Percentiles rank a stretch among this genome's conserved stretches.
phyloP scores from a whole-genome alignment of 2,113 vertebrate species.

The Psilopogon haemacephalus region DNA sequence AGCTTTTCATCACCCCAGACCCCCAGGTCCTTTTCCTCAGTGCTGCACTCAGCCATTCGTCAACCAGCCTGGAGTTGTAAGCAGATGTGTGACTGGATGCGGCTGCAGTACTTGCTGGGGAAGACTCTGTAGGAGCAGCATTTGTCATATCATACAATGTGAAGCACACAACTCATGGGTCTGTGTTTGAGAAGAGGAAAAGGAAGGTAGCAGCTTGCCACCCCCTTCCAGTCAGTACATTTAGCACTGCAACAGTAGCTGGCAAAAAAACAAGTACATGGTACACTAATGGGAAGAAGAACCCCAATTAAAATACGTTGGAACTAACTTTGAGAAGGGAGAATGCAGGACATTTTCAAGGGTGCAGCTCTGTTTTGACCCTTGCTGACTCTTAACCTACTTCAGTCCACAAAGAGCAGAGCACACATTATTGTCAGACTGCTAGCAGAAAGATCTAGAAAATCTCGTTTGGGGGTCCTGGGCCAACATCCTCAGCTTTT shows the following conservation, averaged over 20 bases:
- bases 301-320: background rate
- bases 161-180: background rate
- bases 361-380: background rate
- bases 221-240: background rate
- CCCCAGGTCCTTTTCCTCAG: too few relatives aligned
- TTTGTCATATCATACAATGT: fast-evolving
- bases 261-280: background rate
- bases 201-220: background rate
- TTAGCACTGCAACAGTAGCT: background rate
- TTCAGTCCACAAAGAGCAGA: background rate
- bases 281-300: background rate
- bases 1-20: too few relatives aligned
- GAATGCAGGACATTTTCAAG: background rate
- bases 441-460: background rate
- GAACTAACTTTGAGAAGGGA: background rate
- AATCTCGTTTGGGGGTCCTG: background rate
- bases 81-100: background rate
- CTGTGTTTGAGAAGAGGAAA: background rate
- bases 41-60: too few relatives aligned
- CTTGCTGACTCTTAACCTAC: background rate
- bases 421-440: background rate
- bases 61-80: too few relatives aligned
- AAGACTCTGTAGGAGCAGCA: background rate
- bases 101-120: background rate
- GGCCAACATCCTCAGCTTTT: background rate